These are phyloP conservation scores for Spilarctia lutea DNA, from an alignment of 2,888 invertebrate species.

Conservation along the genomic window DNA sequence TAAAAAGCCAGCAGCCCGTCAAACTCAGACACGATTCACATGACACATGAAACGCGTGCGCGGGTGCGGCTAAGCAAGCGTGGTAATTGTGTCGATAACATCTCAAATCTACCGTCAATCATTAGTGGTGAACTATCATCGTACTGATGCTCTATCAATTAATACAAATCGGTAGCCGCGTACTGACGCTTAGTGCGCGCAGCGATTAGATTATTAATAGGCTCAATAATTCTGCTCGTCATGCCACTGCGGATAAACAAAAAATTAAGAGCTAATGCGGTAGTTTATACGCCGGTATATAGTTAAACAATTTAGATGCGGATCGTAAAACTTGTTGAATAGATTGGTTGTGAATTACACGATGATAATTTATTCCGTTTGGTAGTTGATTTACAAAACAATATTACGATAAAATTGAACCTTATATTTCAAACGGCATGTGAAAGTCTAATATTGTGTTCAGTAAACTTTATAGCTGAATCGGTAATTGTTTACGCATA, in stretches of 20 bases:
- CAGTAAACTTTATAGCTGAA: conserved; percentile 51
- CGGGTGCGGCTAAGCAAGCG: conserved; percentile 47
- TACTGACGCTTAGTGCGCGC: conserved; percentile 69
- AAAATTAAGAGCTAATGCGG: conserved; percentile 50
- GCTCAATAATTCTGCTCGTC: conserved; percentile 74
- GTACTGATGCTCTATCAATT: conserved; percentile 79
- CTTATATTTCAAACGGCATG: conserved; percentile 31
- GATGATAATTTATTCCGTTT: background rate
- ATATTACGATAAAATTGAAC: conserved; percentile 14
- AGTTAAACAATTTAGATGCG: background rate
- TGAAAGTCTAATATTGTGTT: conserved; percentile 41
- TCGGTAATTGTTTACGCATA: conserved; percentile 67
- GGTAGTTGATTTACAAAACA: background rate
- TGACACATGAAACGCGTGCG: conserved; percentile 1
- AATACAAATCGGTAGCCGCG: conserved; percentile 82
- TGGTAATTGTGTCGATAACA: conserved; percentile 82
- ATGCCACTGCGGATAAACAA: conserved; percentile 61
- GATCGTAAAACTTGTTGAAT: background rate
- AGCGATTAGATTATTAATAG: conserved; percentile 80
- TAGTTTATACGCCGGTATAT: conserved; percentile 16
- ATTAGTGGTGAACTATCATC: conserved; percentile 78
- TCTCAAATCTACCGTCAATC: conserved; percentile 84
- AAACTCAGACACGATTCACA: conserved; percentile 7
- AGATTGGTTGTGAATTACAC: background rate
- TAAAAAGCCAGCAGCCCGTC: conserved; percentile 11